A percentile compares a stretch with the other conserved stretches of the same genome.
Conservation (phyloP, 2,888 invertebrate genomes). For the Lycocerus yunnanus region DNA sequence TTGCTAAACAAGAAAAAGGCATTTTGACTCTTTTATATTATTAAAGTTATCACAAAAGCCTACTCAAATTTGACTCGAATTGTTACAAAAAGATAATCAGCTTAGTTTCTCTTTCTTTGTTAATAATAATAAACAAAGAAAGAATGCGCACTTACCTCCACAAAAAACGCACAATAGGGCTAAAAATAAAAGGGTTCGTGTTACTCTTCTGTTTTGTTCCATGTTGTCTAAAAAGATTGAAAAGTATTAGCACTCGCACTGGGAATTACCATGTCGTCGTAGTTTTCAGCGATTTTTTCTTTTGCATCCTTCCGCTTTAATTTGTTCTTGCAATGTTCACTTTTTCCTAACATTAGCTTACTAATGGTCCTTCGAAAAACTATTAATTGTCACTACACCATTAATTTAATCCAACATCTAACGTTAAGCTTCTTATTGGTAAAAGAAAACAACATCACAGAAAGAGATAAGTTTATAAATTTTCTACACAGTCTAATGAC, state of each 20-base stretch:
- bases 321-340: constrained; percentile 18
- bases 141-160: constrained; percentile 40
- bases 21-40: background rate
- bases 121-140: constrained; percentile 3
- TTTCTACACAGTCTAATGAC: background rate
- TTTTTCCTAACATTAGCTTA: constrained; percentile 20
- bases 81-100: background rate
- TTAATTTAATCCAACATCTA: background rate
- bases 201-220: constrained; percentile 37
- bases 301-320: constrained; percentile 25
- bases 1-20: background rate
- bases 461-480: background rate
- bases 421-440: background rate
- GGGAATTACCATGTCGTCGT: constrained; percentile 31
- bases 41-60: background rate
- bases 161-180: constrained; percentile 42
- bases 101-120: background rate
- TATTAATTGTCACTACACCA: constrained; percentile 3
- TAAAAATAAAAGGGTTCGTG: constrained; percentile 42
- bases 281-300: constrained; percentile 22
- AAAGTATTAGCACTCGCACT: constrained; percentile 35
- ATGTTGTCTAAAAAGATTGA: constrained; percentile 38
- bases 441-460: constrained; percentile 1
- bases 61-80: background rate
- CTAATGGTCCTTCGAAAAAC: constrained; percentile 3